phyloP scores from a whole-genome alignment of 1,140 invertebrate species.

The Pogonognathellus flavescens region DNA sequence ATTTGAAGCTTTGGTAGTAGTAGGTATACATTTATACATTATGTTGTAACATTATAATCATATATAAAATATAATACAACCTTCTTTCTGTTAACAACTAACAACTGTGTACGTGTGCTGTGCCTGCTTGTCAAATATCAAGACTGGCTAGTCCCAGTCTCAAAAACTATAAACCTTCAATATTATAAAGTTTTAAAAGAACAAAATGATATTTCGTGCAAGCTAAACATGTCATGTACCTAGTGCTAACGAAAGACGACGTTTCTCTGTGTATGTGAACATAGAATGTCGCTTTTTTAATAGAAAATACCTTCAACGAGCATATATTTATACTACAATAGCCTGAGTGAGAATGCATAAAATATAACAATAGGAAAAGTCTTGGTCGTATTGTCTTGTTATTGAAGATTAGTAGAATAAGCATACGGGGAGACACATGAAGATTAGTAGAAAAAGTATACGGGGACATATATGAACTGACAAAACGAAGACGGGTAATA shows the following conservation, averaged over 20 bases:
- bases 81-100: too few species aligned
- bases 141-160: neutral
- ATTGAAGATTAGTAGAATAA: slow-evolving; percentile 11
- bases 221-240: neutral
- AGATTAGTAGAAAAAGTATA: neutral
- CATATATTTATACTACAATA: neutral
- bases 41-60: too few species aligned
- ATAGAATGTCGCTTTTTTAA: too few species aligned
- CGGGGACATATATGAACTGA: neutral
- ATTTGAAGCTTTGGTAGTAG: slow-evolving; percentile 6
- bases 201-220: slow-evolving; percentile 24
- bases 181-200: slow-evolving; percentile 42
- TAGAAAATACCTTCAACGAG: too few species aligned
- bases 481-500: slow-evolving; percentile 21
- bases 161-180: neutral
- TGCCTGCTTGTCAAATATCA: slow-evolving; percentile 28
- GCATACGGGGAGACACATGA: too few species aligned
- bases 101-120: neutral
- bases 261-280: too few species aligned
- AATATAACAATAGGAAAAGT: neutral
- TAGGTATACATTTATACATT: too few species aligned
- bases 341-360: neutral
- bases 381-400: neutral
- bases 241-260: too few species aligned
- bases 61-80: too few species aligned